phyloP scores from a whole-genome alignment of 2,797 vertebrate species.

The Steatocranus sp. region DNA sequence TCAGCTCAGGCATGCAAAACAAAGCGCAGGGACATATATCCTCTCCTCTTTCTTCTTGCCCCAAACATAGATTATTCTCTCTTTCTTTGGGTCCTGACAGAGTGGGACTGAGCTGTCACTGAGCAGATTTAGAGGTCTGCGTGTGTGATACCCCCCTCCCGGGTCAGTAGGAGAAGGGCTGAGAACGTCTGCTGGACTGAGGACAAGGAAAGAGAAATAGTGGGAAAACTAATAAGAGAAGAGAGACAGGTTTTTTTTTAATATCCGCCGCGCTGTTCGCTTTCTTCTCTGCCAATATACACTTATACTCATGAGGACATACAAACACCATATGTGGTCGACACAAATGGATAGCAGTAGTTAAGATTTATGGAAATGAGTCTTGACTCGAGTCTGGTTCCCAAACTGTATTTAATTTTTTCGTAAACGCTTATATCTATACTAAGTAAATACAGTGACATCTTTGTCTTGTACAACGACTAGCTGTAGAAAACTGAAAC shows the following conservation, averaged over 20 bases:
- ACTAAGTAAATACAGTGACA: background rate
- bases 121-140: constrained; percentile 78
- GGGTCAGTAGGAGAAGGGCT: constrained; percentile 56
- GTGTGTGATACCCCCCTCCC: constrained; percentile 67
- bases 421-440: constrained; percentile 1
- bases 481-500: constrained; percentile 10
- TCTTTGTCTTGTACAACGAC: background rate
- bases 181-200: constrained; percentile 52
- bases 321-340: constrained; percentile 32
- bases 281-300: constrained; percentile 30
- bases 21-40: constrained; percentile 73
- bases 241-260: constrained; percentile 46
- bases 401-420: constrained; percentile 21
- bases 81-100: constrained; percentile 76
- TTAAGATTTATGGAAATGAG: constrained; percentile 15
- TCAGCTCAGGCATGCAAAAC: constrained; percentile 66
- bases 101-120: constrained; percentile 75
- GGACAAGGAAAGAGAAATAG: constrained; percentile 65
- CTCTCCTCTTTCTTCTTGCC: constrained; percentile 65
- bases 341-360: constrained; percentile 17
- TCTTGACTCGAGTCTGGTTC: background rate
- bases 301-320: constrained; percentile 22
- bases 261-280: constrained; percentile 48
- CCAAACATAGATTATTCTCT: constrained; percentile 69
- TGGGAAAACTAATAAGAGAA: constrained; percentile 63